Conservation (phyloP, 2,797 vertebrate species). For the Phaenicophaeus curvirostris region DNA sequence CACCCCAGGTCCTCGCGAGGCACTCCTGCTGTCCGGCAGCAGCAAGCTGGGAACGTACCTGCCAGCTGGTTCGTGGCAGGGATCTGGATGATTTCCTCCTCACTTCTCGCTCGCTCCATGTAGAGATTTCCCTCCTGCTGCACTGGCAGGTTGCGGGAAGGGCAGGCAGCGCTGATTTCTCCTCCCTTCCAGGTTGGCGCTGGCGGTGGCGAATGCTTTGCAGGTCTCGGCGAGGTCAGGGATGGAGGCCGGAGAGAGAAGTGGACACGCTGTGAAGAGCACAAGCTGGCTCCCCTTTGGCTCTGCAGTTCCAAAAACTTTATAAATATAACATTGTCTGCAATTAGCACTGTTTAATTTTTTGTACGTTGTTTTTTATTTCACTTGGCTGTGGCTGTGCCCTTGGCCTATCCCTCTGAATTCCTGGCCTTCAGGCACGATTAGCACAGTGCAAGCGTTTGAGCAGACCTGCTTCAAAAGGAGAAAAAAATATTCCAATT, state of each 20-base stretch:
- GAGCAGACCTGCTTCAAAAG: not conserved
- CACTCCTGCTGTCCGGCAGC: not conserved
- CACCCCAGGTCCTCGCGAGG: not conserved
- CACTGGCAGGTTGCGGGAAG: not conserved
- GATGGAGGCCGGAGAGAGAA: not conserved
- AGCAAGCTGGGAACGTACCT: not conserved
- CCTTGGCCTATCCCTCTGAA: conserved; percentile 48
- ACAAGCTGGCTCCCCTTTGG: not conserved
- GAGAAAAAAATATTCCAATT: not conserved
- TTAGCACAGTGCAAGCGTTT: not conserved
- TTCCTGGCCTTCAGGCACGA: conserved; percentile 40
- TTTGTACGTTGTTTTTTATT: not conserved
- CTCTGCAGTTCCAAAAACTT: conserved; percentile 27
- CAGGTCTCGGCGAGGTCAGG: not conserved
- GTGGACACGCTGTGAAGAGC: not conserved
- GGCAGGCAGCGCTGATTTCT: not conserved
- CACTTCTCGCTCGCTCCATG: rapidly evolving
- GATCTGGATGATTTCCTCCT: conserved; percentile 8
- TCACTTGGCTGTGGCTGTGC: conserved; percentile 24
- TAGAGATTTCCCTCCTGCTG: conserved; percentile 32
- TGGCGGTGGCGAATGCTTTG: not conserved
- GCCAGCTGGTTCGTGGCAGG: not conserved
- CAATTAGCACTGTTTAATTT: conserved; percentile 23
- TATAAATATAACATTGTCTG: not conserved
- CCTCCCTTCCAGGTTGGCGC: not conserved